A percentile compares a stretch with the other conserved stretches of the same genome.
Conservation (phyloP, 1,140 invertebrate genomes). For the Chelonus insularis region DNA sequence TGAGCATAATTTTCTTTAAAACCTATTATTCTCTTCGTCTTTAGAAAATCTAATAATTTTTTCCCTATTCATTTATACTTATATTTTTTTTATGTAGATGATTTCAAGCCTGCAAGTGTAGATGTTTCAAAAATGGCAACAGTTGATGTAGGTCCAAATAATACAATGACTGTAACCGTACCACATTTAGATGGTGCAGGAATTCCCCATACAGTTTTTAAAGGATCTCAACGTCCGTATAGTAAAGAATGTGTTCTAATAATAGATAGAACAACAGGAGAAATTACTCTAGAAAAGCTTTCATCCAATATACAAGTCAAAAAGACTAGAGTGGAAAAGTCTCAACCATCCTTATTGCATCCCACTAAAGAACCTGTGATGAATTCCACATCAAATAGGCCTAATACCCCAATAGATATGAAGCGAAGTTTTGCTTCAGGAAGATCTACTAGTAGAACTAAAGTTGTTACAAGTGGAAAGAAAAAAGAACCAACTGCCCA, state of each 20-base stretch:
- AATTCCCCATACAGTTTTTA: slow-evolving; percentile 88
- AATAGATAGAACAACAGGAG: slow-evolving; percentile 87
- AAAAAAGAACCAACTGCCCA: slow-evolving; percentile 60
- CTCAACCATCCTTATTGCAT: slow-evolving; percentile 33
- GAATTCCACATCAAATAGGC: slow-evolving; percentile 32
- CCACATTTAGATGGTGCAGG: slow-evolving; percentile 90
- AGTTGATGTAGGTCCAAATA: slow-evolving; percentile 84
- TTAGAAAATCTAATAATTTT: too few species aligned
- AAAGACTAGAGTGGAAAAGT: slow-evolving; percentile 71
- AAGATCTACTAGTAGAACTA: slow-evolving; percentile 67
- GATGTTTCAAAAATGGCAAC: slow-evolving; percentile 87
- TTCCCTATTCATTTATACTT: too few species aligned
- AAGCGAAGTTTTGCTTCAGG: slow-evolving; percentile 59
- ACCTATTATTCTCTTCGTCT: too few species aligned
- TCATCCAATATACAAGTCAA: slow-evolving; percentile 91
- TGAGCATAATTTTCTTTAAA: too few species aligned
- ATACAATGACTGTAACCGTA: slow-evolving; percentile 90
- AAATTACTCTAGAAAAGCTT: slow-evolving; percentile 90
- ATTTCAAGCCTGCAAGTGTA: slow-evolving; percentile 96
- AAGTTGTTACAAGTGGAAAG: slow-evolving; percentile 63
- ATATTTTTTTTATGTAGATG: slow-evolving; percentile 71
- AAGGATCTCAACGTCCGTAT: slow-evolving; percentile 88
- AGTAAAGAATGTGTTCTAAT: slow-evolving; percentile 94
- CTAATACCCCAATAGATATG: slow-evolving; percentile 58
- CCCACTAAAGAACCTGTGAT: not conserved